Evolutionary conservation across 2,113 vertebrate species (phyloP).

Genomic region (Willisornis vidua): DNA sequence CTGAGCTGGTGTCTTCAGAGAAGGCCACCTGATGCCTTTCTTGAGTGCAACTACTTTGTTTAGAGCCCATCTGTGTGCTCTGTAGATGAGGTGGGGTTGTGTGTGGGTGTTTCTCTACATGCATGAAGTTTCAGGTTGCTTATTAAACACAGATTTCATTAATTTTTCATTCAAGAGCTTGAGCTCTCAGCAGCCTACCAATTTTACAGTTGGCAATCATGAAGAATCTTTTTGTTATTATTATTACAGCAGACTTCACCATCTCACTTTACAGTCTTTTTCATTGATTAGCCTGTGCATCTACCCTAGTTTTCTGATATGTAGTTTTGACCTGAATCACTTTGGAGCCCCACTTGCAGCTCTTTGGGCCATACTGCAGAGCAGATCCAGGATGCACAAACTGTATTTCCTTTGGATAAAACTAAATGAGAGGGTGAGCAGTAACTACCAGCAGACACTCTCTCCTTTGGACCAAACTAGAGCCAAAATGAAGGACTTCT

Average conservation of each 20-base stretch:
- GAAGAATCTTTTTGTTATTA: background rate
- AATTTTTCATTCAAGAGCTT: background rate
- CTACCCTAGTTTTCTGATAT: background rate
- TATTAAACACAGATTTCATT: background rate
- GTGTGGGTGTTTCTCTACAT: background rate
- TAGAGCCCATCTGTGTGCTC: background rate
- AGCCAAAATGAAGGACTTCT: background rate
- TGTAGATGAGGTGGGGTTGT: background rate
- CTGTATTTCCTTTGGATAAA: background rate
- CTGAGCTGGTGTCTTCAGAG: background rate
- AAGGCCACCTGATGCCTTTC: background rate
- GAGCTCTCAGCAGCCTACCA: background rate
- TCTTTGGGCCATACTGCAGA: background rate
- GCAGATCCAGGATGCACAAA: background rate
- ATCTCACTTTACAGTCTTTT: background rate
- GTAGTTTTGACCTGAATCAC: background rate
- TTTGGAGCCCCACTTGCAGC: background rate
- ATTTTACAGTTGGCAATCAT: background rate
- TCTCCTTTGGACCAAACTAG: background rate
- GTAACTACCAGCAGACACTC: background rate
- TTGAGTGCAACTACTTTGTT: background rate
- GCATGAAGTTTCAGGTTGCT: background rate
- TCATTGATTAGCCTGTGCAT: background rate
- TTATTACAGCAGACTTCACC: background rate
- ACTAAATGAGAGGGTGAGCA: background rate